phyloP scores from a whole-genome alignment of 2,888 invertebrate species.

The Homarus gammarus region DNA sequence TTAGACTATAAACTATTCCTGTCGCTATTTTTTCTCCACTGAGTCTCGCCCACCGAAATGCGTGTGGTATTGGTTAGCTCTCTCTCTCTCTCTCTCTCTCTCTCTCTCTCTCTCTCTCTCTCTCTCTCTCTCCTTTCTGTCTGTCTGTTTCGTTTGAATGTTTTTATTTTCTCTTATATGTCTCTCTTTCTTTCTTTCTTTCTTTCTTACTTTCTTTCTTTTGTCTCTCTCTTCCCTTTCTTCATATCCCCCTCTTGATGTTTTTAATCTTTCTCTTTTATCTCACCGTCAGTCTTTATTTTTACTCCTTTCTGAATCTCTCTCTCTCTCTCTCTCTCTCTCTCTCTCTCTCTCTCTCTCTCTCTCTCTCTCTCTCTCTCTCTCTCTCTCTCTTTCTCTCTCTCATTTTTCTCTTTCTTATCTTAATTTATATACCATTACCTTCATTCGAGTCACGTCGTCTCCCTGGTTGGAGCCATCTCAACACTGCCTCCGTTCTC shows the following conservation, averaged over 20 bases:
- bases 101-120: slow-evolving; percentile 12
- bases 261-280: too few species aligned
- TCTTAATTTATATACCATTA: too few species aligned
- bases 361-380: background rate
- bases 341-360: slow-evolving; percentile 25
- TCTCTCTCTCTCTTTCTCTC: slow-evolving; percentile 17
- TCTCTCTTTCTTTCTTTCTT: too few species aligned
- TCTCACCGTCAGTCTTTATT: too few species aligned
- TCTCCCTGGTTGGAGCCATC: too few species aligned
- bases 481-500: too few species aligned
- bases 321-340: slow-evolving; percentile 16
- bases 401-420: background rate
- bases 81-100: slow-evolving; percentile 3
- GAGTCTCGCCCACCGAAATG: background rate
- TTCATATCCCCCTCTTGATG: too few species aligned
- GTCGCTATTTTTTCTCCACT: slow-evolving; percentile 11
- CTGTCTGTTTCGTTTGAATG: slow-evolving; percentile 16
- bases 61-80: background rate
- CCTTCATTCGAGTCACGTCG: too few species aligned
- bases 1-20: slow-evolving; percentile 37
- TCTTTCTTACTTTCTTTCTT: too few species aligned
- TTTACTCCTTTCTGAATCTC: slow-evolving; percentile 28
- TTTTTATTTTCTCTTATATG: background rate
- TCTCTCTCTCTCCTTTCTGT: slow-evolving; percentile 28
- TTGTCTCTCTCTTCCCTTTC: too few species aligned